Conservation (phyloP, 1,140 invertebrate genomes). For the Theocolax elegans region DNA sequence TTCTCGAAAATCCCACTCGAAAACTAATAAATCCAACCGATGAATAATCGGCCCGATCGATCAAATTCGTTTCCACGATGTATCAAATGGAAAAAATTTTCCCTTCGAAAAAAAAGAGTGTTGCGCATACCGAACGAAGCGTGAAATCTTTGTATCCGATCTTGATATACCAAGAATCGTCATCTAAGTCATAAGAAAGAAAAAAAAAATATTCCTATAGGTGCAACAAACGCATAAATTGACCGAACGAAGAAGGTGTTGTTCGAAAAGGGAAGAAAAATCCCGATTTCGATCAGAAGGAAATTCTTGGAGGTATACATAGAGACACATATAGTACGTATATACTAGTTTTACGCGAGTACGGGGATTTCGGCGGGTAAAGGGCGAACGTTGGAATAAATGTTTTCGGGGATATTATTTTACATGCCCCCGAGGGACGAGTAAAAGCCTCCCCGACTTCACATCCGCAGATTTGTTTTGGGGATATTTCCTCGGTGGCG, state of each 20-base stretch:
- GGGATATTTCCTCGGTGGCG: constrained; percentile 22
- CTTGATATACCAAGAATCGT: neutral
- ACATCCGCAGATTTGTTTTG: constrained; percentile 37
- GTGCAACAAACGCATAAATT: too few relatives aligned
- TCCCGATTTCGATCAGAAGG: too few relatives aligned
- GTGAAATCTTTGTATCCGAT: constrained; percentile 42
- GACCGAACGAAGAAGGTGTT: too few relatives aligned
- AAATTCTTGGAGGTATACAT: too few relatives aligned
- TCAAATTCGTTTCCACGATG: neutral
- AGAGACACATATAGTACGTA: too few relatives aligned
- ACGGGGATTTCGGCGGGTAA: too few relatives aligned
- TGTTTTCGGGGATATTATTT: constrained; percentile 58
- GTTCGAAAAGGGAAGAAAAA: too few relatives aligned
- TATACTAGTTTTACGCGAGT: too few relatives aligned
- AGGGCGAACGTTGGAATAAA: constrained; percentile 3
- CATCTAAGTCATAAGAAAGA: neutral
- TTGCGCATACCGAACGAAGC: neutral
- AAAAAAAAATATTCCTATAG: too few relatives aligned
- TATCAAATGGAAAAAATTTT: constrained; percentile 3
- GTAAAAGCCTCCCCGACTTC: constrained; percentile 32
- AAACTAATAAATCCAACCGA: constrained; percentile 5
- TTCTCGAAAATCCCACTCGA: neutral
- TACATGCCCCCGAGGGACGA: constrained; percentile 54
- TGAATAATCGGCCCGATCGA: neutral
- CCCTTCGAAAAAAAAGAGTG: neutral